Conservation (phyloP, 2,113 vertebrate genomes). For the Cnemophilus loriae region DNA sequence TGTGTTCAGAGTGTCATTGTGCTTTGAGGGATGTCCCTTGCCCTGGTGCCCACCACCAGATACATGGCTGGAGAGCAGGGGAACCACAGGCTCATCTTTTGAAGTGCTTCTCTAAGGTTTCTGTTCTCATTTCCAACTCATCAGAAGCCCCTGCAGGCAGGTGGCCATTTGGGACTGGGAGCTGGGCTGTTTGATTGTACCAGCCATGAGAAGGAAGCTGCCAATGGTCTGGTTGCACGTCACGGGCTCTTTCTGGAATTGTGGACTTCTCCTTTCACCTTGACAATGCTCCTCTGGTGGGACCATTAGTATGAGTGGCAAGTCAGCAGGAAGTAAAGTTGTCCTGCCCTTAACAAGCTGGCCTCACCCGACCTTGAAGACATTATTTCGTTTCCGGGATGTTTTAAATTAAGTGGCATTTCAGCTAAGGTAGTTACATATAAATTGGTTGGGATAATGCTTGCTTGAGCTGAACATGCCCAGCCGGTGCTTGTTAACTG, state of each 20-base stretch:
- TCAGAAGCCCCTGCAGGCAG: background rate
- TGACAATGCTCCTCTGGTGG: background rate
- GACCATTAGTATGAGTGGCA: slow-evolving; percentile 31
- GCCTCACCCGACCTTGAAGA: slow-evolving; percentile 16
- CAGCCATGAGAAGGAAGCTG: background rate
- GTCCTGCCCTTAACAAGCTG: slow-evolving; percentile 29
- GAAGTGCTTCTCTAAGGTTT: background rate
- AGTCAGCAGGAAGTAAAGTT: background rate
- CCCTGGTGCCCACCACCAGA: background rate
- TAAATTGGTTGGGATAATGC: background rate
- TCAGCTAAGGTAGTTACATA: background rate
- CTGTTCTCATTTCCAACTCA: background rate
- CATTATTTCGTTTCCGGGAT: slow-evolving; percentile 21
- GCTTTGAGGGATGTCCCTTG: background rate
- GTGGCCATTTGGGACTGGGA: background rate
- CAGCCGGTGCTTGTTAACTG: background rate
- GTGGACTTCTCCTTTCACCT: slow-evolving; percentile 13
- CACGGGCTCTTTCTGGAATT: background rate
- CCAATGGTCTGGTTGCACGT: background rate
- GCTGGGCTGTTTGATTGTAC: background rate
- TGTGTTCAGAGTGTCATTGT: background rate
- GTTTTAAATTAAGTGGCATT: slow-evolving; percentile 20
- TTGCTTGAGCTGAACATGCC: background rate
- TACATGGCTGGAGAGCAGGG: background rate
- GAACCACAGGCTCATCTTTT: background rate